Percentiles rank a stretch among this genome's conserved stretches.
phyloP scores from a whole-genome alignment of 2,797 vertebrate species.

The Pangasius macronema region DNA sequence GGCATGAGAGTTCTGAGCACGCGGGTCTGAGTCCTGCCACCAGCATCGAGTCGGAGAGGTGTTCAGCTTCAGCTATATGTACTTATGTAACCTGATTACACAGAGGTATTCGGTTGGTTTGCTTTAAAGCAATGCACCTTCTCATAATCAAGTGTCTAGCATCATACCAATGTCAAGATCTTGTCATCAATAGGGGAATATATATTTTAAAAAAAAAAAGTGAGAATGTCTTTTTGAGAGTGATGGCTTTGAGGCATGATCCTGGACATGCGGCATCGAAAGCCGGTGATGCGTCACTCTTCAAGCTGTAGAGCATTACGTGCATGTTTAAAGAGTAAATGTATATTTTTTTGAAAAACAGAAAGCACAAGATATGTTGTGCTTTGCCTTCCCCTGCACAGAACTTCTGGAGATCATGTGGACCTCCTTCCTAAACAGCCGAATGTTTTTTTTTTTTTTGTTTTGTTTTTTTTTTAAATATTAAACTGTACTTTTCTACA shows the following conservation, averaged over 20 bases:
- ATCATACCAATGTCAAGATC: constrained; percentile 4
- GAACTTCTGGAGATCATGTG: constrained; percentile 6
- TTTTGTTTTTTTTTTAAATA: constrained; percentile 43
- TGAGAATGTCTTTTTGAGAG: not conserved
- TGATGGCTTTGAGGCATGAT: not conserved
- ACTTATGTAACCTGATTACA: constrained; percentile 54
- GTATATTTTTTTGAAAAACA: constrained; percentile 22
- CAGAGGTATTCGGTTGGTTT: not conserved
- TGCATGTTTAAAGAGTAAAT: constrained; percentile 21
- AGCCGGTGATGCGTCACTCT: constrained; percentile 34
- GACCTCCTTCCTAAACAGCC: constrained; percentile 52
- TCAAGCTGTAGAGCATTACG: constrained; percentile 40
- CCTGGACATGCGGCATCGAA: not conserved
- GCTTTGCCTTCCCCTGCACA: constrained; percentile 5
- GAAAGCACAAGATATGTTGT: constrained; percentile 16
- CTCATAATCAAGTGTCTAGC: not conserved
- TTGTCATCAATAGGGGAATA: not conserved
- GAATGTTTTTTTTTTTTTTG: constrained; percentile 70
- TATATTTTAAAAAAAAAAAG: not conserved
- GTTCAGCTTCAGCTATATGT: constrained; percentile 57
- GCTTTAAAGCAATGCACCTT: constrained; percentile 4
- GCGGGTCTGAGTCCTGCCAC: constrained; percentile 63
- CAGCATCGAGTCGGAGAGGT: constrained; percentile 64
- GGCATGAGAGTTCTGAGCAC: constrained; percentile 55
- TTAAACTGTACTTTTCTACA: constrained; percentile 72